Conservation (phyloP, 2,113 vertebrate genomes). For the Ochotona princeps region DNA sequence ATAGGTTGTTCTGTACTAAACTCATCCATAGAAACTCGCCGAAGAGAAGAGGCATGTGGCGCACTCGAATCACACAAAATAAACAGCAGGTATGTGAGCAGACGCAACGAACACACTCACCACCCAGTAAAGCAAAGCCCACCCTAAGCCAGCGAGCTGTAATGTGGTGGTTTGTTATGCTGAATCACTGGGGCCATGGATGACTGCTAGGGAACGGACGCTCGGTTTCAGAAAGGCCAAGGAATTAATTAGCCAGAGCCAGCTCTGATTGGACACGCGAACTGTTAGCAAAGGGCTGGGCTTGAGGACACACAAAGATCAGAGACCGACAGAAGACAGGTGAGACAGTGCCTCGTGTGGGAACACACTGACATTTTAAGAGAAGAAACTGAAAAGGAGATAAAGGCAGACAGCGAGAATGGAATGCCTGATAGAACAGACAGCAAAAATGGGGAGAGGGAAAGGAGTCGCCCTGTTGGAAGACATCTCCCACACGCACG, state of each 20-base stretch:
- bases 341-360: not conserved
- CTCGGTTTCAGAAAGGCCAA: not conserved
- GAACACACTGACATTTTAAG: not conserved
- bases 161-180: not conserved
- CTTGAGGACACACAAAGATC: not conserved
- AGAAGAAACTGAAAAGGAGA: not conserved
- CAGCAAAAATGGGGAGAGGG: not conserved
- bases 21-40: too few species aligned
- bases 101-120: not conserved
- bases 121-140: not conserved
- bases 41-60: not conserved
- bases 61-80: not conserved
- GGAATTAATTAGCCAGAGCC: not conserved
- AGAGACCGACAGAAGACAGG: not conserved
- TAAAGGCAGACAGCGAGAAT: not conserved
- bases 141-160: not conserved
- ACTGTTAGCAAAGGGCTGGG: not conserved
- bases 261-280: not conserved
- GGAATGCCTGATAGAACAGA: not conserved
- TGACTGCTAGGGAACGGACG: not conserved
- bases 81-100: not conserved
- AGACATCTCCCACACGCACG: not conserved
- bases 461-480: not conserved
- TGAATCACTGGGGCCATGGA: not conserved
- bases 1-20: not conserved